A percentile compares a stretch with the other conserved stretches of the same genome.
These are phyloP conservation scores for Echiichthys vipera DNA, from an alignment of 2,797 vertebrate genomes.

Conservation along the genomic window DNA sequence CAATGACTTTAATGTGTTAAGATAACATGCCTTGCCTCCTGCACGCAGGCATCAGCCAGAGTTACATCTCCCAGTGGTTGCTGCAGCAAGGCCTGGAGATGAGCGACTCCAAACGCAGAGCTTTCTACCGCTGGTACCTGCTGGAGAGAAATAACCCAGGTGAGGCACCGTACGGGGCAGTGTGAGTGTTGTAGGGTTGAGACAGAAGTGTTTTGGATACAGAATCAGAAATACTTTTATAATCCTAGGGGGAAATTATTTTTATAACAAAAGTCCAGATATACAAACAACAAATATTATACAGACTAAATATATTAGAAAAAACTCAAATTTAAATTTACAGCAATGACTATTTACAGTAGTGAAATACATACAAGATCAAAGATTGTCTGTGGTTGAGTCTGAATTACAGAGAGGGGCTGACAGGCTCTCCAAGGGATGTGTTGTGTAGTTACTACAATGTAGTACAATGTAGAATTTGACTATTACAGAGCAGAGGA, in stretches of 20 bases:
- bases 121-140: conserved; percentile 90
- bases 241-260: too few species aligned
- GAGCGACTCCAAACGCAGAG: conserved; percentile 88
- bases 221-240: too few species aligned
- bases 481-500: neutral
- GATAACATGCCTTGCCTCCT: conserved; percentile 26
- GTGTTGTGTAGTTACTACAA: too few species aligned
- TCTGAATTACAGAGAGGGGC: too few species aligned
- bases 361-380: too few species aligned
- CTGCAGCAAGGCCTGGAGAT: conserved; percentile 90
- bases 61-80: conserved; percentile 90
- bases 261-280: too few species aligned
- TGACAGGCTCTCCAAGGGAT: too few species aligned
- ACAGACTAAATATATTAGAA: too few species aligned
- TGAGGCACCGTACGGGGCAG: conserved; percentile 66
- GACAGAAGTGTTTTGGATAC: neutral
- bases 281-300: too few species aligned
- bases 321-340: too few species aligned
- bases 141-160: conserved; percentile 89
- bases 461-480: neutral
- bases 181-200: neutral
- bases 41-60: conserved; percentile 87
- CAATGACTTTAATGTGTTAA: conserved; percentile 37
- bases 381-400: too few species aligned
- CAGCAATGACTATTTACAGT: too few species aligned